Conservation (phyloP, 2,888 invertebrate species). For the Cheiracanthium punctorium region DNA sequence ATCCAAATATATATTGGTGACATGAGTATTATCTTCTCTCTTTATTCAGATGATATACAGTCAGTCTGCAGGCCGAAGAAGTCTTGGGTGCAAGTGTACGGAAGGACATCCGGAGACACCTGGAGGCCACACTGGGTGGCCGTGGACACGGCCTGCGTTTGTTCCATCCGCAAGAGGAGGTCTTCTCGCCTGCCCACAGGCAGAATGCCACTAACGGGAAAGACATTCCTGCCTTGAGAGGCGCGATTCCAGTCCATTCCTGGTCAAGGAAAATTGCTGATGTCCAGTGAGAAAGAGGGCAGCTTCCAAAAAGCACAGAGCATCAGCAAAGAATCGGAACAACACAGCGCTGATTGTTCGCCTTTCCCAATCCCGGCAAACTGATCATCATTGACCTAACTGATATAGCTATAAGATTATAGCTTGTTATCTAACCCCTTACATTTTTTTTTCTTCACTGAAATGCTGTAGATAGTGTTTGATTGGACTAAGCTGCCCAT, state of each 20-base stretch:
- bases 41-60: conserved; percentile 38
- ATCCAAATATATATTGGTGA: too few relatives aligned
- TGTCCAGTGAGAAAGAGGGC: too few relatives aligned
- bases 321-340: too few relatives aligned
- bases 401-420: background rate
- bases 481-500: too few relatives aligned
- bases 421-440: background rate
- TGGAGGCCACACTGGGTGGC: conserved; percentile 71
- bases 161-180: conserved; percentile 50
- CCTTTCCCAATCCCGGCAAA: too few relatives aligned
- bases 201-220: conserved; percentile 46
- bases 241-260: background rate
- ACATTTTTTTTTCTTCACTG: too few relatives aligned
- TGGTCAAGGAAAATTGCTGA: too few relatives aligned
- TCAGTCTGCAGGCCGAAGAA: conserved; percentile 70
- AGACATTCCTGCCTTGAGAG: conserved; percentile 46
- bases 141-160: conserved; percentile 69
- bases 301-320: too few relatives aligned
- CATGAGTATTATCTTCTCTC: too few relatives aligned
- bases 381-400: too few relatives aligned
- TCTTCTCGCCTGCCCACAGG: background rate
- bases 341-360: too few relatives aligned
- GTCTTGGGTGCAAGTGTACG: conserved; percentile 71
- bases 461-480: too few relatives aligned
- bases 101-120: conserved; percentile 57